Evolutionary conservation across 2,113 vertebrate species (phyloP).

Genomic region (Ardeotis arabs): DNA sequence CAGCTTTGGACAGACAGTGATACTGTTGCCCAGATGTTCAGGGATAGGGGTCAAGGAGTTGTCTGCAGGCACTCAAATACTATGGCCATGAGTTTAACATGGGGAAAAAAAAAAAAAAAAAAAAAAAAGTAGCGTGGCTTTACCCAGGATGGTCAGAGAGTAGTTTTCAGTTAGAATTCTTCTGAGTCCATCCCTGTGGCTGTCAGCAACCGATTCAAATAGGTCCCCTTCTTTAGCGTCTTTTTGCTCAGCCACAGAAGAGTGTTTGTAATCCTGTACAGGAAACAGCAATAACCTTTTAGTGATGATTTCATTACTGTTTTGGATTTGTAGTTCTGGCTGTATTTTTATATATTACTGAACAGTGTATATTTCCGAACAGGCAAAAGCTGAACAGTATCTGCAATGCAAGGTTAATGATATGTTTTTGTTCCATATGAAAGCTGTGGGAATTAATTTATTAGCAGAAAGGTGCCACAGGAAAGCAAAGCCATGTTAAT

Average conservation of each 20-base stretch:
- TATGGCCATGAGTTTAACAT: neutral
- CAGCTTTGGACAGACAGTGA: neutral
- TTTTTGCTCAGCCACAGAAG: neutral
- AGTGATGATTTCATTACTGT: neutral
- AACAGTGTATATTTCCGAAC: neutral
- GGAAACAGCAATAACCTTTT: neutral
- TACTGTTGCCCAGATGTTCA: neutral
- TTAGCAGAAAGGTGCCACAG: neutral
- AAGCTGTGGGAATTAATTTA: neutral
- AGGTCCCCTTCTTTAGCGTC: neutral
- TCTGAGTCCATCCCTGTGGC: neutral
- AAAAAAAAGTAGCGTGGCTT: neutral
- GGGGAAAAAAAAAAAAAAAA: neutral
- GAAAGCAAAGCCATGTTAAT: neutral
- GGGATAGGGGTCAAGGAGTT: neutral
- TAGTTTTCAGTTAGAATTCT: neutral
- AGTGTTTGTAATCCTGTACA: neutral
- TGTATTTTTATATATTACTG: neutral
- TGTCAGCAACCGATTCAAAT: neutral
- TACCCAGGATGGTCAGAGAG: neutral
- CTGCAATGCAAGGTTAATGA: neutral
- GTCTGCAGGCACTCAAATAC: neutral
- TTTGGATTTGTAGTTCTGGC: neutral
- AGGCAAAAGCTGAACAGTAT: neutral
- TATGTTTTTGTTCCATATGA: neutral